phyloP scores from a whole-genome alignment of 2,113 vertebrate species.

The Polypterus senegalus region DNA sequence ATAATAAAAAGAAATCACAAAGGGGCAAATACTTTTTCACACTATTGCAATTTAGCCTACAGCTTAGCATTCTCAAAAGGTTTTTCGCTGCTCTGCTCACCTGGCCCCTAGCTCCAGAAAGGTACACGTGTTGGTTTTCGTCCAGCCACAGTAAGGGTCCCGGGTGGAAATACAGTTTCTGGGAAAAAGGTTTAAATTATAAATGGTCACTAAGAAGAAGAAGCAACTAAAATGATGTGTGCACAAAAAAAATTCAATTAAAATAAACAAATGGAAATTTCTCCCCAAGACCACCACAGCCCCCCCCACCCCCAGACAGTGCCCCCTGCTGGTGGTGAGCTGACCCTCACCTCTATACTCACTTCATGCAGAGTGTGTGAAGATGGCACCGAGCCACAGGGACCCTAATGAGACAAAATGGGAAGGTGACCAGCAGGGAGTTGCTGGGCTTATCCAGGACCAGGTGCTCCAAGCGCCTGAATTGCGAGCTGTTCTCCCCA shows the following conservation, averaged over 20 bases:
- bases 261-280: no score
- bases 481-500: constrained; percentile 46
- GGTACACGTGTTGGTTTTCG: constrained; percentile 68
- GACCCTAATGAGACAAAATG: constrained; percentile 76
- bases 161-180: constrained; percentile 82
- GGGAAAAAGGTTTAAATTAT: not conserved
- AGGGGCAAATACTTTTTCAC: no score
- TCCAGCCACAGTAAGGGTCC: constrained; percentile 92
- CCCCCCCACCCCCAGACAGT: no score
- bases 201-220: constrained; percentile 2
- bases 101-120: constrained; percentile 77
- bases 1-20: no score
- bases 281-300: no score
- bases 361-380: constrained; percentile 88
- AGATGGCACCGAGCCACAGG: constrained; percentile 84
- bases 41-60: no score
- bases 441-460: constrained; percentile 69
- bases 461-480: constrained; percentile 68
- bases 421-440: constrained; percentile 71
- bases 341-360: constrained; percentile 32
- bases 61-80: no score
- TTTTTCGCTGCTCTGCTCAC: constrained; percentile 32
- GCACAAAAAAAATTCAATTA: not conserved
- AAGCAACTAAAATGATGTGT: not conserved
- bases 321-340: no score